Conservation (phyloP, 2,797 vertebrate species). For the Pyrrhura leucotis region DNA sequence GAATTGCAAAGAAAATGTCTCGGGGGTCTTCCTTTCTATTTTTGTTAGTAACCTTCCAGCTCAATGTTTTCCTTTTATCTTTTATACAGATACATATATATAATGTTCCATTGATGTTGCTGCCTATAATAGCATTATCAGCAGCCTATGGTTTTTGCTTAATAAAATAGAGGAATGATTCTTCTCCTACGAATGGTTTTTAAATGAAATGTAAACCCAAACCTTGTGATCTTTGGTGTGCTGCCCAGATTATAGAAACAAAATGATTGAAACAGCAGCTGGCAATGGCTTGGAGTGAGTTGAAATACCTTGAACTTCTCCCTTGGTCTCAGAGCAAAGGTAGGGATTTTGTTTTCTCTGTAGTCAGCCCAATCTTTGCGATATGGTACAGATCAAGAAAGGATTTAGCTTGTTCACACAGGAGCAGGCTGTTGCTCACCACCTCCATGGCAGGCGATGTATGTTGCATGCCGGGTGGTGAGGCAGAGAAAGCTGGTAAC, state of each 20-base stretch:
- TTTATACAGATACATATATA: background rate
- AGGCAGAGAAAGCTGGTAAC: background rate
- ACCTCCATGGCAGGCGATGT: background rate
- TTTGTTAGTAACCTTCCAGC: constrained; percentile 9
- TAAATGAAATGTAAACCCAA: constrained; percentile 32
- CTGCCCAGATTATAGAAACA: constrained; percentile 30
- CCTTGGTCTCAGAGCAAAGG: background rate
- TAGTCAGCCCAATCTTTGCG: background rate
- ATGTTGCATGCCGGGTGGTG: background rate
- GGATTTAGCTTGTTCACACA: background rate
- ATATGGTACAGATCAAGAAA: background rate
- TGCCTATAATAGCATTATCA: background rate
- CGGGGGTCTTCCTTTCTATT: background rate
- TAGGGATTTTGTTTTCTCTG: background rate
- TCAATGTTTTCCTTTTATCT: background rate
- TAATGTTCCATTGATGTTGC: background rate
- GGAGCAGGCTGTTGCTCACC: background rate
- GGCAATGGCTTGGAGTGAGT: background rate
- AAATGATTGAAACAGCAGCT: constrained; percentile 42
- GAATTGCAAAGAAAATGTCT: background rate
- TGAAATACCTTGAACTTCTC: constrained; percentile 13
- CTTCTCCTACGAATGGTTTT: background rate
- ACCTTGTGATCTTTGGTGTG: constrained; percentile 53
- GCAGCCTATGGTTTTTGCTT: background rate
- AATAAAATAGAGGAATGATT: constrained; percentile 31